Percentiles rank a stretch among this genome's conserved stretches.
These are phyloP conservation scores for Ornithoptera alexandrae DNA, from an alignment of 2,888 invertebrate genomes.

Conservation along the genomic window DNA sequence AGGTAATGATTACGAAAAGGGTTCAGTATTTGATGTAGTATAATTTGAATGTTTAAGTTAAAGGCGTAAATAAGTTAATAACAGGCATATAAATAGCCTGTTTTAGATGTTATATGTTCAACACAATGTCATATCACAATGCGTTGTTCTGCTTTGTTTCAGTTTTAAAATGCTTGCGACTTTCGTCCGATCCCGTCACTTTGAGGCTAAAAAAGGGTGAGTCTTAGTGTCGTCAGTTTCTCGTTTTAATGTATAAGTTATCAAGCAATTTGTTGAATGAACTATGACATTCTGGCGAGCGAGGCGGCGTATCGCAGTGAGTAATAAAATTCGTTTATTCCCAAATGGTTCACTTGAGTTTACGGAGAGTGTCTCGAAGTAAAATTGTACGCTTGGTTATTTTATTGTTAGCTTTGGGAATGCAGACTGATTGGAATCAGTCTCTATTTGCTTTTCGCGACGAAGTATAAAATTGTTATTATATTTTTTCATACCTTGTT, in stretches of 20 bases:
- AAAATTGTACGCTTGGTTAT: conserved; percentile 59
- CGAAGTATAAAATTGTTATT: neutral
- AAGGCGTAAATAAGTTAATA: no score
- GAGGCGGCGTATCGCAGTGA: conserved; percentile 51
- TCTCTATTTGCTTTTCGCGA: neutral
- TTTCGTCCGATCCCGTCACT: conserved; percentile 94
- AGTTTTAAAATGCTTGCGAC: conserved; percentile 96
- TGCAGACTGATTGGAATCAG: neutral
- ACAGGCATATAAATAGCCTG: no score
- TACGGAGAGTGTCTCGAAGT: conserved; percentile 62
- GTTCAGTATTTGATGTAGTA: no score
- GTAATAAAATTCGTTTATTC: conserved; percentile 63
- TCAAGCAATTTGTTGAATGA: conserved; percentile 35
- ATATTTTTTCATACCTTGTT: neutral
- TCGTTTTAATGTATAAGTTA: conserved; percentile 27
- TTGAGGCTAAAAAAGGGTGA: conserved; percentile 95
- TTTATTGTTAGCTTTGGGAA: conserved; percentile 61
- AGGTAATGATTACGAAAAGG: no score
- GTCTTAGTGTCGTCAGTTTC: conserved; percentile 75
- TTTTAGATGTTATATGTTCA: neutral
- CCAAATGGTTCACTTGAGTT: conserved; percentile 58
- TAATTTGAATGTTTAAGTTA: no score
- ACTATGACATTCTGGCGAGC: conserved; percentile 41
- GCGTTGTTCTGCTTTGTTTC: conserved; percentile 69
- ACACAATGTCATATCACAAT: neutral